phyloP scores from a whole-genome alignment of 2,888 invertebrate species.

The Stenotaenia linearis region DNA sequence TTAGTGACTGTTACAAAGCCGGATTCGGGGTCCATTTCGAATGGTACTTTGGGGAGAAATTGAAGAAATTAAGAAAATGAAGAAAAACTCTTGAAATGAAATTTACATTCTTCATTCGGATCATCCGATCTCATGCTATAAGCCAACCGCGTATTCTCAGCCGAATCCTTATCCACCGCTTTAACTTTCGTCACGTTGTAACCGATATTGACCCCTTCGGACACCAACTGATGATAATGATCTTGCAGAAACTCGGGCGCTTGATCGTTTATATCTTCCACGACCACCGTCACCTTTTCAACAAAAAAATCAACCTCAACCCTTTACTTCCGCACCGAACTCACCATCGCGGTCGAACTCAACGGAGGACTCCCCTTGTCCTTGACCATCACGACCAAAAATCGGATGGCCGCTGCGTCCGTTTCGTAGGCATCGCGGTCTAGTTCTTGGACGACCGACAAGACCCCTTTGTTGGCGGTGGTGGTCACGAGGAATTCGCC shows the following conservation, averaged over 20 bases:
- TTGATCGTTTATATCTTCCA: conserved; percentile 39
- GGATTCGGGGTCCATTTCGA: conserved; percentile 80
- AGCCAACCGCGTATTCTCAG: conserved; percentile 40
- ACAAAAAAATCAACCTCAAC: too few relatives aligned
- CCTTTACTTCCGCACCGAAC: neutral
- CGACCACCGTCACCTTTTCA: conserved; percentile 37
- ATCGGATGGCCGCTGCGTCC: conserved; percentile 14
- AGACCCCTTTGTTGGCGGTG: conserved; percentile 30
- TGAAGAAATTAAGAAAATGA: neutral
- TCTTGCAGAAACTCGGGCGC: conserved; percentile 36
- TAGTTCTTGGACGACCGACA: conserved; percentile 21
- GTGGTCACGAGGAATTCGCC: conserved; percentile 40
- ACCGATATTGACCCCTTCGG: conserved; percentile 35
- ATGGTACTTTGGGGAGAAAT: conserved; percentile 73
- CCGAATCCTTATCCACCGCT: conserved; percentile 41
- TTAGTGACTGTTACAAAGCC: conserved; percentile 71
- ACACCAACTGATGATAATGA: conserved; percentile 34
- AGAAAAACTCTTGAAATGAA: neutral
- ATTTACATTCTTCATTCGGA: neutral
- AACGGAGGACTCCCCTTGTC: conserved; percentile 10
- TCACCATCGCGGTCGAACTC: neutral
- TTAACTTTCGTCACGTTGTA: conserved; percentile 36
- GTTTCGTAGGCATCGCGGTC: conserved; percentile 29
- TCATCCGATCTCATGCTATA: conserved; percentile 35
- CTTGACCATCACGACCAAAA: neutral